These are phyloP conservation scores for Arge pagana DNA, from an alignment of 2,888 invertebrate genomes.

Conservation along the genomic window DNA sequence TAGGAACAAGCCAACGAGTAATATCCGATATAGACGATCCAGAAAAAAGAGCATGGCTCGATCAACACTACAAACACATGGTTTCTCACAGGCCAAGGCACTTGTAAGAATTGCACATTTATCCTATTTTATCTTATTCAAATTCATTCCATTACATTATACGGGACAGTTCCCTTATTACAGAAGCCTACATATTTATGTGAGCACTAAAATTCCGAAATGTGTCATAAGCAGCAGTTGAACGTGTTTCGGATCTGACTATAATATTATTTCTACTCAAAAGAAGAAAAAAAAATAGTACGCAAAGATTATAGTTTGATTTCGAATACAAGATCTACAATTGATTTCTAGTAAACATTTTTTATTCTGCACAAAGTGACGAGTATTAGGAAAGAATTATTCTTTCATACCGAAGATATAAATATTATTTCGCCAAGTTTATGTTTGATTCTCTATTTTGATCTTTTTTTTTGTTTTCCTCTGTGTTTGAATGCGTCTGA, in stretches of 20 bases:
- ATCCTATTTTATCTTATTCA: background rate
- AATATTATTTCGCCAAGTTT: conserved; percentile 5
- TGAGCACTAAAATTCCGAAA: conserved; percentile 12
- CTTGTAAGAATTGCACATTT: conserved; percentile 40
- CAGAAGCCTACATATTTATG: conserved; percentile 29
- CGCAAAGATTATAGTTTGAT: too few relatives aligned
- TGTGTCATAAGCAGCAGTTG: too few relatives aligned
- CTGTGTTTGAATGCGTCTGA: background rate
- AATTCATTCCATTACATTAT: background rate
- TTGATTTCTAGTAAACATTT: conserved; percentile 20
- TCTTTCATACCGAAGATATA: background rate
- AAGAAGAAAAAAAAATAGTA: too few relatives aligned
- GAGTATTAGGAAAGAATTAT: background rate
- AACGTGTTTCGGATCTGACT: too few relatives aligned
- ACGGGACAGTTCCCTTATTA: background rate
- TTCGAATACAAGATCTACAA: too few relatives aligned
- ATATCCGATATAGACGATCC: conserved; percentile 73
- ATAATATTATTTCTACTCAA: too few relatives aligned
- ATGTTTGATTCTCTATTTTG: too few relatives aligned
- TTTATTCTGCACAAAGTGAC: background rate
- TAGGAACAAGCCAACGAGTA: conserved; percentile 64
- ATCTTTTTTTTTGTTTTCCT: too few relatives aligned
- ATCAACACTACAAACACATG: conserved; percentile 70
- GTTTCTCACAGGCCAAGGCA: conserved; percentile 70
- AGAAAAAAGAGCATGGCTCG: conserved; percentile 72